Base-by-base conservation (phyloP, 2,797 vertebrate genomes). In the Pseudochaenichthys georgianus region DNA sequence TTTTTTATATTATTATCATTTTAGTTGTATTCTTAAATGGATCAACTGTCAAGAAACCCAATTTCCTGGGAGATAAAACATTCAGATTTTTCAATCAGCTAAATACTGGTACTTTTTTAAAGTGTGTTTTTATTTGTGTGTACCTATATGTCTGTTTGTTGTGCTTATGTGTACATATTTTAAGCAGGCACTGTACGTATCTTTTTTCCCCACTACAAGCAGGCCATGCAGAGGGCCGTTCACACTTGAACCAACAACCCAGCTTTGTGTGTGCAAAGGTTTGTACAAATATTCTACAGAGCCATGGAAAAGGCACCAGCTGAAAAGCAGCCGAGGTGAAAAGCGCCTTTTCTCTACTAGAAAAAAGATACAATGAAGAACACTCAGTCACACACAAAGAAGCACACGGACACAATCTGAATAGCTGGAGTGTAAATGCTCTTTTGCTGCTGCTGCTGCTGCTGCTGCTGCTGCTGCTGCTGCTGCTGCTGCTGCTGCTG, bases 371-470 rank as follows among this genome's bases (percentile, higher is more conserved):
- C 61, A 81, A 77, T 51, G 72, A 79, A 82, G 76, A 73, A 85
- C 60, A 64, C 72, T 70, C 42, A 10, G 64, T 67, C 48, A 53
- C 19, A 43, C 50, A 13, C 15, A 5, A 77, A 73, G 41, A 66
- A 34, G 54, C 41, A 28, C 59, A 67, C 50, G 75, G 19, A 71
- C 15, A 77, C 60, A 71, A 55, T 80, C 74, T 83, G 81, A 85
- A 88, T 64, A 77, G 84, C 81, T 77, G 50, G 71, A 70, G 88
- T 75, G 80, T 66, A 77, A 85, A 89, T 82, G 71, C 70, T 87
- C 85, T 80, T 85, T 73, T 68, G 60, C 74, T 64, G 77, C 34
- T 6, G 28, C 71, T 38, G 85, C 74, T 64, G 78, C 34, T 6
- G 28, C 70, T 38, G 85, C 61, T 55, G 41, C 70, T 41, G 83